phyloP scores from a whole-genome alignment of 1,140 invertebrate genomes.

The Macrocentrus cingulum region DNA sequence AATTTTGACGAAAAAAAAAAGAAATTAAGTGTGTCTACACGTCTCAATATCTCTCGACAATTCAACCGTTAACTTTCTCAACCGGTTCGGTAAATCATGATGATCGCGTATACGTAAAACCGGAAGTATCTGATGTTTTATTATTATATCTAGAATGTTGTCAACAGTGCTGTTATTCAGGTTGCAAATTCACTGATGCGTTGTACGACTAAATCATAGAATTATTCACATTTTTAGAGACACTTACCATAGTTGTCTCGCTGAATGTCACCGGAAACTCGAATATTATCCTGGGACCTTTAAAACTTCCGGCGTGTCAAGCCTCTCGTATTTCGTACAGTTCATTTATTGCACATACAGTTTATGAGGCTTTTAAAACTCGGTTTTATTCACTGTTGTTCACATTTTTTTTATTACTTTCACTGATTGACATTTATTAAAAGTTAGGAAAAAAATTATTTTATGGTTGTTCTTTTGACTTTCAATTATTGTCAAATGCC shows the following conservation, averaged over 20 bases:
- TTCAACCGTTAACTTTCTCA: slow-evolving; percentile 27
- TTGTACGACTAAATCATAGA: neutral
- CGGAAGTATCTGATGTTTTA: slow-evolving; percentile 10
- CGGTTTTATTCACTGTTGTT: too few relatives aligned
- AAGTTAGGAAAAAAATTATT: too few relatives aligned
- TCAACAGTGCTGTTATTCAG: neutral
- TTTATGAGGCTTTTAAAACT: neutral
- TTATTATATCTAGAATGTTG: too few relatives aligned
- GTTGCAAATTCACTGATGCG: neutral
- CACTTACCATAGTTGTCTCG: neutral
- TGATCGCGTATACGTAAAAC: slow-evolving; percentile 10
- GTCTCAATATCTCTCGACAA: neutral
- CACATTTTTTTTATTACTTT: too few relatives aligned
- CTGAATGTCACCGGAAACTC: slow-evolving; percentile 16
- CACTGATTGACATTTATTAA: too few relatives aligned
- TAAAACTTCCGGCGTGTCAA: slow-evolving; percentile 22
- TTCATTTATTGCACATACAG: neutral
- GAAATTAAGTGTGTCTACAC: neutral
- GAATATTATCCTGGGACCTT: slow-evolving; percentile 24
- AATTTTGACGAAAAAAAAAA: too few relatives aligned
- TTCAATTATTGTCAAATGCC: neutral
- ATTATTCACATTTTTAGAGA: neutral
- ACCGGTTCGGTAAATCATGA: slow-evolving; percentile 22
- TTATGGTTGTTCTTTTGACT: too few relatives aligned
- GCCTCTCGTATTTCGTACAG: neutral